Percentiles rank a stretch among this genome's conserved stretches.
Evolutionary conservation across 2,113 vertebrate genomes (phyloP).

Genomic region (Danio rerio): GRCz12tu NC_133189.1:45472001-45472500

Average conservation of each 20-base stretch:
- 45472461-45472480: conserved; percentile 74
- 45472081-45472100: too few species aligned
- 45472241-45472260: conserved; percentile 10
- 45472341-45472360: conserved; percentile 69
- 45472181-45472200: conserved; percentile 2
- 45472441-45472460: conserved; percentile 93
- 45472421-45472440: conserved; percentile 95
- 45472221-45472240: neutral
- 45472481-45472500: conserved; percentile 68
- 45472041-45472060: too few species aligned
- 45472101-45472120: neutral
- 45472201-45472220: neutral
- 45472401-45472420: conserved; percentile 71
- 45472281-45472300: conserved; percentile 59
- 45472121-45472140: neutral
- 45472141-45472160: neutral
- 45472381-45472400: conserved; percentile 64
- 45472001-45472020: too few species aligned
- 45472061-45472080: too few species aligned
- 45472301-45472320: conserved; percentile 48
- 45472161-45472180: neutral
- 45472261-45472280: conserved; percentile 35
- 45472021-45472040: too few species aligned
- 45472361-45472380: conserved; percentile 69
- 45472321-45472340: conserved; percentile 57